phyloP scores from a whole-genome alignment of 37 sponge, comb jelly and placozoan genomes.

The Dysidea cf. avara region DNA sequence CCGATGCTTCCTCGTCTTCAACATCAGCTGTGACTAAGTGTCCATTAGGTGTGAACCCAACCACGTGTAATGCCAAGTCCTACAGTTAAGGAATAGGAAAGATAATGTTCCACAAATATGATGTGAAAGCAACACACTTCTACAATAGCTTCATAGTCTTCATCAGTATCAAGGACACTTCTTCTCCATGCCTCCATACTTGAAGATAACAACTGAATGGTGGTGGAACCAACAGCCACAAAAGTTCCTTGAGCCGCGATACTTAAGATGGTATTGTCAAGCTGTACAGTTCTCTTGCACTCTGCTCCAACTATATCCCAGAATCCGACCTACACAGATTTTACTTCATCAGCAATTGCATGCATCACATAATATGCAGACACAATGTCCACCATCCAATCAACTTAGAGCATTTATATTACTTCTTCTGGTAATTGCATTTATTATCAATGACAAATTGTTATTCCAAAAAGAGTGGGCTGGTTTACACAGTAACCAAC shows the following conservation, averaged over 20 bases:
- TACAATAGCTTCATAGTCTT: constrained; percentile 47
- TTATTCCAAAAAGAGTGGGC: too few species aligned
- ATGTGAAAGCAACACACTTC: constrained; percentile 6
- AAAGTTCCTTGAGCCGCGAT: constrained; percentile 1
- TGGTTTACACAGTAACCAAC: too few species aligned
- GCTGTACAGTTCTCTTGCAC: neutral
- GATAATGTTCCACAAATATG: too few species aligned
- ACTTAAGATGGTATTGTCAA: constrained; percentile 48
- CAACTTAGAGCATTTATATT: too few species aligned
- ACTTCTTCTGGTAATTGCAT: too few species aligned
- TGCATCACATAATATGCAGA: too few species aligned
- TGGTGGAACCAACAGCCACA: constrained; percentile 51
- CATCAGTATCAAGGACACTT: constrained; percentile 43
- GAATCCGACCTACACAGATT: constrained; percentile 35
- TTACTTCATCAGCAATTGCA: too few species aligned
- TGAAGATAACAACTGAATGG: constrained; percentile 37
- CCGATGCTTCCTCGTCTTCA: constrained; percentile 30
- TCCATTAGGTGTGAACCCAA: constrained; percentile 52
- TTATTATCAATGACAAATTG: too few species aligned
- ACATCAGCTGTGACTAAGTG: constrained; percentile 55
- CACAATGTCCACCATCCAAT: too few species aligned
- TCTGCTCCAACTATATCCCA: constrained; percentile 10
- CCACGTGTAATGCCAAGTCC: constrained; percentile 68
- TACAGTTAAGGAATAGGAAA: neutral
- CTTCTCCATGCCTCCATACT: constrained; percentile 22